Conservation (phyloP, 1,140 invertebrate species). For the Cepaea nemoralis region DNA sequence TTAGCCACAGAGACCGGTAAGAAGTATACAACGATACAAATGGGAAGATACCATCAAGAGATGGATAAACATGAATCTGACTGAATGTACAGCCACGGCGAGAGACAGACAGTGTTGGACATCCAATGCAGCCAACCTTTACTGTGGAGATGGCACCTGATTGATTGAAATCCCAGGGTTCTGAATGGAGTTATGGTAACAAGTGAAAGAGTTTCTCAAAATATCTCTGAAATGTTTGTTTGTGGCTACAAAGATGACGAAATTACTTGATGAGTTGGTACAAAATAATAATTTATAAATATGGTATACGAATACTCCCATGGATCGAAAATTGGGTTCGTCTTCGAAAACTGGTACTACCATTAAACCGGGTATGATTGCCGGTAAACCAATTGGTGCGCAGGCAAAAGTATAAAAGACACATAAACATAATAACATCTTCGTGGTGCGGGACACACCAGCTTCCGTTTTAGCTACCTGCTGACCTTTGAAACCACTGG, state of each 20-base stretch:
- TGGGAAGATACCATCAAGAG: too few relatives aligned
- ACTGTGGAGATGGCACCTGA: too few relatives aligned
- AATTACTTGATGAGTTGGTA: constrained; percentile 8
- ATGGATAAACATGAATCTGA: too few relatives aligned
- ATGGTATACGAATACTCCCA: constrained; percentile 2
- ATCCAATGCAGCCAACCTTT: too few relatives aligned
- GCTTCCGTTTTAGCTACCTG: background rate
- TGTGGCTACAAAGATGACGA: constrained; percentile 14
- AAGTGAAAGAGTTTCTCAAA: background rate
- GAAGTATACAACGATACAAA: too few relatives aligned
- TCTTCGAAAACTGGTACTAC: background rate
- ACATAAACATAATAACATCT: constrained; percentile 27
- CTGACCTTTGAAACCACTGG: background rate
- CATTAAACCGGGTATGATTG: background rate
- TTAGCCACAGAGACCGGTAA: too few relatives aligned
- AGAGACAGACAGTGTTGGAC: too few relatives aligned
- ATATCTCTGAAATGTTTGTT: constrained; percentile 16
- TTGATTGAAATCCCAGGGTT: too few relatives aligned
- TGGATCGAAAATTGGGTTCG: background rate
- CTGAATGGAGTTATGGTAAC: too few relatives aligned
- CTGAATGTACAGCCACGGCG: too few relatives aligned
- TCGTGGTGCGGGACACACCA: background rate
- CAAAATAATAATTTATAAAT: background rate
- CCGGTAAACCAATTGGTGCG: background rate
- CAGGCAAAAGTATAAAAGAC: constrained; percentile 9